Percentiles rank a stretch among this genome's conserved stretches.
Evolutionary conservation across 2,888 invertebrate genomes (phyloP).

Genomic region (Hoplodrina ambigua): DNA sequence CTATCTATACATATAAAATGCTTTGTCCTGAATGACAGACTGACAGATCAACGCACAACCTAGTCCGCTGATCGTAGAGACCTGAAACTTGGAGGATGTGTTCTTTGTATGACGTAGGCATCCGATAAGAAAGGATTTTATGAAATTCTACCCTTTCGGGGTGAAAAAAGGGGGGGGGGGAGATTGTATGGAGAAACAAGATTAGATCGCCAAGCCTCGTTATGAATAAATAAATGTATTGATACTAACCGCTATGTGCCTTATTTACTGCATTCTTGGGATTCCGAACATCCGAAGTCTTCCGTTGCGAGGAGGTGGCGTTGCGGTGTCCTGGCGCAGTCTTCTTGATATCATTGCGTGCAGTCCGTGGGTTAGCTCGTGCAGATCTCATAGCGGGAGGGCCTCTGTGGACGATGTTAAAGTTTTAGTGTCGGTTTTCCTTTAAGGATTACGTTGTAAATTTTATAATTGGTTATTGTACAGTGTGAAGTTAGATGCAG

Average conservation of each 20-base stretch:
- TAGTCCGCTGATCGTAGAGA: too few species aligned
- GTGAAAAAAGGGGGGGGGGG: too few species aligned
- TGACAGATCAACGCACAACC: too few species aligned
- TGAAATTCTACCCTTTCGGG: too few species aligned
- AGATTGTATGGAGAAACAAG: too few species aligned
- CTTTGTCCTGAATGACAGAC: too few species aligned
- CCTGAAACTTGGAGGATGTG: too few species aligned
- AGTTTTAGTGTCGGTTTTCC: conserved; percentile 15
- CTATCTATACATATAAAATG: too few species aligned
- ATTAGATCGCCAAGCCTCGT: too few species aligned
- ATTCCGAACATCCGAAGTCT: conserved; percentile 82
- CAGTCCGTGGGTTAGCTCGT: conserved; percentile 74
- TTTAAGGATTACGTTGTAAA: conserved; percentile 5
- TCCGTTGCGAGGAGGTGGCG: conserved; percentile 83
- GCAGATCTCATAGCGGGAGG: conserved; percentile 84
- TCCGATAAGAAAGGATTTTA: too few species aligned
- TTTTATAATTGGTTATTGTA: conserved; percentile 24
- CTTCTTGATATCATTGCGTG: conserved; percentile 79
- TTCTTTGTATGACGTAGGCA: too few species aligned
- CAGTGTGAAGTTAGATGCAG: conserved; percentile 17
- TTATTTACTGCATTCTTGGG: conserved; percentile 79
- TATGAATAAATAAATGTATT: too few species aligned
- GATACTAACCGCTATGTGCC: conserved; percentile 82
- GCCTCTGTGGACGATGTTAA: conserved; percentile 71
- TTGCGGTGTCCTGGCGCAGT: conserved; percentile 73